Percentiles rank a stretch among this genome's conserved stretches.
Conservation (phyloP, 2,888 invertebrate genomes). For the Piscicola geometra region DNA sequence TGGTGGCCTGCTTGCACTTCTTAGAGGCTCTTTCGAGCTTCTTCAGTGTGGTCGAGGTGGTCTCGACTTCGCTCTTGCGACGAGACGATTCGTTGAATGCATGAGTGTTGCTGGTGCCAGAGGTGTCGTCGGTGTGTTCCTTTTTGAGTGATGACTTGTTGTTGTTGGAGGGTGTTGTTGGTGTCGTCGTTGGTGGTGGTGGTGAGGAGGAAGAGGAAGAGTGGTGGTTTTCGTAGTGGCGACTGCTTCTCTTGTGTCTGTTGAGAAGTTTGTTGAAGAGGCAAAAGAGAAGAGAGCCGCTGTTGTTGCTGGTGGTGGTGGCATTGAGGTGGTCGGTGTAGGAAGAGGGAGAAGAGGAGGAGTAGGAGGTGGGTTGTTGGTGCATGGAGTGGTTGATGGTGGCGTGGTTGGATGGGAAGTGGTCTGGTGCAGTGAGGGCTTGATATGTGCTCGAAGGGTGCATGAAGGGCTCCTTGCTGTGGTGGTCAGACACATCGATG, state of each 20-base stretch:
- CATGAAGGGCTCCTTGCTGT: conserved; percentile 14
- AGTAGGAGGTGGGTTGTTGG: background rate
- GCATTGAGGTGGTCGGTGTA: too few species aligned
- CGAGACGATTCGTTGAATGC: background rate
- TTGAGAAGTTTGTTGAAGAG: conserved; percentile 6
- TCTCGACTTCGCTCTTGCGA: conserved; percentile 12
- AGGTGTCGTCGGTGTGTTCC: too few species aligned
- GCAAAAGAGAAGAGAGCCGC: background rate
- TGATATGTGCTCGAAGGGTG: background rate
- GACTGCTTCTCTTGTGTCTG: background rate
- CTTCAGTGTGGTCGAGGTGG: background rate
- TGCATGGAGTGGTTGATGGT: too few species aligned
- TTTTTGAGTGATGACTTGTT: too few species aligned
- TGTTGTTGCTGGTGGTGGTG: too few species aligned
- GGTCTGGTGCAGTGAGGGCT: background rate
- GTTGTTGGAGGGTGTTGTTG: too few species aligned
- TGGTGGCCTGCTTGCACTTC: background rate
- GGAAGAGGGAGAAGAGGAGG: background rate
- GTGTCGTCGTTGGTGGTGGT: too few species aligned
- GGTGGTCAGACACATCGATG: background rate
- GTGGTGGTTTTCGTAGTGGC: too few species aligned
- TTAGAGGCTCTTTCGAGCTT: background rate
- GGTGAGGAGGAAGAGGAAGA: too few species aligned
- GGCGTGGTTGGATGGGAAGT: background rate
- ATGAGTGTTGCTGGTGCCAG: background rate